Evolutionary conservation across 2,113 vertebrate genomes (phyloP), one percentile per base, ranked within the genome.

Genomic region (Monarcha castaneiventris): DNA sequence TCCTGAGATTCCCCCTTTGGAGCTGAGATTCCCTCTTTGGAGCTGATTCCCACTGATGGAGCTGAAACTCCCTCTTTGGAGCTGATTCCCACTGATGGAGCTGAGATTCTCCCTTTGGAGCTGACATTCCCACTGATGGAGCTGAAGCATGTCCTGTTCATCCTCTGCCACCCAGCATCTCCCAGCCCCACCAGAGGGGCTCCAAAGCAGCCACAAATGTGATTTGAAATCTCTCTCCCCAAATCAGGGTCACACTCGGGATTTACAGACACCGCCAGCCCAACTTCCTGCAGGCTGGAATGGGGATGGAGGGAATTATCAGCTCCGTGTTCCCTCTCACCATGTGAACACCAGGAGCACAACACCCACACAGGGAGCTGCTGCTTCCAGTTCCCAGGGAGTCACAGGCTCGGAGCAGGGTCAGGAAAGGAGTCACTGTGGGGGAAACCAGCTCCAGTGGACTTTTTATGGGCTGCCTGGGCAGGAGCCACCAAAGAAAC

Each of bases 371-470:
- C 84, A 17, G 51, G 56, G 56, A 80, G 51, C 76, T 39, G 73
- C 89, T 44, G 79, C 90, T 92, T 37, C 88, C 93, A 71, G 91
- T 58, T 89, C 83, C 83, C 84, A 90, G 56, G 52, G 79, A 96
- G n/a, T n/a, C 75, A 12, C 64, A 85, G 72, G n/a, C 51, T 37
- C 20, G 23, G 68, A 72, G 63, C 3, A 0, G 56, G 74, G 58
- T 61, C 82, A 55, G 79, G n/a, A 33, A 37, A 55, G 8, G 56
- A 46, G 33, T 27, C 37, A 10, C 16, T 7, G 77, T 1, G 26
- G 48, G 68, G 49, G 5, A 23, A 39, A 27, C 0, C 66, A 27
- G 66, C 75, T 84, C 86, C 55, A 39, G 69, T 1, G 8, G 52
- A 10, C 22, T 25, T 20, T n/a, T 90, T n/a, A n/a, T 68, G 69